Conservation (phyloP, 2,797 vertebrate species). For the Tachyglossus aculeatus region DNA sequence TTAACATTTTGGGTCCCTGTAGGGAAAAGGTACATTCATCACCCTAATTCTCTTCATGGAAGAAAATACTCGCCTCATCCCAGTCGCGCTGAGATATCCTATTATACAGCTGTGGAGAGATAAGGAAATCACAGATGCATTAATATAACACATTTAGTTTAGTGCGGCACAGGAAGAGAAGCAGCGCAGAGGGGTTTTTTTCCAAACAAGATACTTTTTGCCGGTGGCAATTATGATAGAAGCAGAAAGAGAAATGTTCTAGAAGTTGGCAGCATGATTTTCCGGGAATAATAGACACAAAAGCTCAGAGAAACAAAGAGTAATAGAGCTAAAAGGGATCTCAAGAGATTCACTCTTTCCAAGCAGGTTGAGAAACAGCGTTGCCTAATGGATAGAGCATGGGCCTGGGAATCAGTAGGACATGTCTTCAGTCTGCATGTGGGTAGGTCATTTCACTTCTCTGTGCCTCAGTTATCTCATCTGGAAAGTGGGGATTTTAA, state of each 20-base stretch:
- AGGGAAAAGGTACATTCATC: not conserved
- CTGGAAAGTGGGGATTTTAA: no score
- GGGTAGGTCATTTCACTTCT: no score
- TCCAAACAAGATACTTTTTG: conserved; percentile 30
- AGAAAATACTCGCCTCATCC: conserved; percentile 13
- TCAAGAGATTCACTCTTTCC: no score
- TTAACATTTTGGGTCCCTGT: not conserved
- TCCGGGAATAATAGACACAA: not conserved
- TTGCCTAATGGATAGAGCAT: no score
- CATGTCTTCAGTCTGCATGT: no score
- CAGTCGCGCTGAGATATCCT: conserved; percentile 31
- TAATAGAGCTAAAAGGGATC: no score
- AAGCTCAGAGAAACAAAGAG: not conserved
- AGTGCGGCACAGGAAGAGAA: conserved; percentile 26
- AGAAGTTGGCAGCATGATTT: not conserved
- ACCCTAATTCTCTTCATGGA: conserved; percentile 3
- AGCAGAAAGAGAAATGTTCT: not conserved
- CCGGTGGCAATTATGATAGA: not conserved
- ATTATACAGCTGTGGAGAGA: conserved; percentile 49
- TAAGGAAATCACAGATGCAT: conserved; percentile 49
- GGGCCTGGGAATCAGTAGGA: no score
- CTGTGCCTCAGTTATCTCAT: no score
- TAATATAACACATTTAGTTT: conserved; percentile 47
- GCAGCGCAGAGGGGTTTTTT: conserved; percentile 13
- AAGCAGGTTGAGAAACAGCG: no score